Percentiles rank a stretch among this genome's conserved stretches.
phyloP scores from a whole-genome alignment of 2,797 vertebrate species.

The Vespertilio murinus region DNA sequence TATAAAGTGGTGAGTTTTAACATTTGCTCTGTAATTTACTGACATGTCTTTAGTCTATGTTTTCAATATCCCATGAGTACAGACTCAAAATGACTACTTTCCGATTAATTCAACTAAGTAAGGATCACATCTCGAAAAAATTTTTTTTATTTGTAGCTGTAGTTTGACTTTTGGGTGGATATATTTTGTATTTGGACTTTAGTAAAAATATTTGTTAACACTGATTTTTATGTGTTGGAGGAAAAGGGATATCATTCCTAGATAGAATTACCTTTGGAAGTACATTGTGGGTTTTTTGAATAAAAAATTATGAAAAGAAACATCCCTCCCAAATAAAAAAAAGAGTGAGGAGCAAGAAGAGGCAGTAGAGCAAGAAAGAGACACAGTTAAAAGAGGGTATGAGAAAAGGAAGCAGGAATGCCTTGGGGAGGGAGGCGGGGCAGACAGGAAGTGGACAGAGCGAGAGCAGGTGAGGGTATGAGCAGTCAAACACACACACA shows the following conservation, averaged over 20 bases:
- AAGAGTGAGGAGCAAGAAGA: neutral
- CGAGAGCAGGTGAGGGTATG: rapidly evolving
- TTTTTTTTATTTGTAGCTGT: neutral
- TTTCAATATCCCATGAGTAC: neutral
- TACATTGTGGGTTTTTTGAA: neutral
- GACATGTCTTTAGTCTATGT: neutral
- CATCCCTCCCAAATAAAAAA: neutral
- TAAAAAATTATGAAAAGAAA: neutral
- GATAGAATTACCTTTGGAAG: neutral
- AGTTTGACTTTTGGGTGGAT: neutral
- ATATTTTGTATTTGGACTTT: neutral
- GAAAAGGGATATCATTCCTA: neutral
- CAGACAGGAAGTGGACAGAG: rapidly evolving
- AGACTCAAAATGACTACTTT: neutral
- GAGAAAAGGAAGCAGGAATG: rapidly evolving
- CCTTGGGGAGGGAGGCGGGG: rapidly evolving
- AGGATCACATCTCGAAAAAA: neutral
- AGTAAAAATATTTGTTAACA: neutral
- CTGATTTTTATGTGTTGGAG: neutral
- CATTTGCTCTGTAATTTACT: neutral
- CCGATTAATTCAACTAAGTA: neutral
- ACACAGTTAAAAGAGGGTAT: neutral
- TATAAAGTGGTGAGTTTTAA: neutral
- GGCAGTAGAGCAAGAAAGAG: no score
- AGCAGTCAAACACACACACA: neutral